These are phyloP conservation scores for Channa striata DNA, from an alignment of 2,797 vertebrate genomes.

Conservation along the genomic window DNA sequence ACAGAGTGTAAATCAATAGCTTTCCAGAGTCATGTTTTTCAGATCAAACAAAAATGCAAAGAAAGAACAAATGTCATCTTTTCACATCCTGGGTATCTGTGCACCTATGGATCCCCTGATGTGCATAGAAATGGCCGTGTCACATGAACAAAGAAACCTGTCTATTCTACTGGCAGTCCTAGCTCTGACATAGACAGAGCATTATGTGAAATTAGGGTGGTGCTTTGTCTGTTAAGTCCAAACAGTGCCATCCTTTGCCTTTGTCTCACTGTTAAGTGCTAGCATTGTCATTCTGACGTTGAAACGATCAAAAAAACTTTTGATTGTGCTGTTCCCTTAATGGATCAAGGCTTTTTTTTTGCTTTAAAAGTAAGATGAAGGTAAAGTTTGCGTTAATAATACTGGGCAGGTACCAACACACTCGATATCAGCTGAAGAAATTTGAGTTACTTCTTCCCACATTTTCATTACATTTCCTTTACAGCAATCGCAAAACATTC, in stretches of 20 bases:
- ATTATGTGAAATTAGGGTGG: conserved; percentile 29
- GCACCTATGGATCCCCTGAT: conserved; percentile 23
- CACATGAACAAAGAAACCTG: conserved; percentile 46
- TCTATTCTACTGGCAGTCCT: conserved; percentile 15
- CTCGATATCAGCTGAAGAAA: too few relatives aligned
- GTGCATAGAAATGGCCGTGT: conserved; percentile 13
- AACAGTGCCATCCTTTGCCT: conserved; percentile 35
- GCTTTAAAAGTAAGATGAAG: conserved; percentile 4
- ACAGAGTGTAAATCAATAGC: neutral
- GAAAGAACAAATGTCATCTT: neutral
- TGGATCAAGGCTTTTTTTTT: conserved; percentile 9
- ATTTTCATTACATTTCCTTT: too few relatives aligned
- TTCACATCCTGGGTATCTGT: neutral
- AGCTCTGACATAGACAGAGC: conserved; percentile 1
- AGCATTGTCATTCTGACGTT: conserved; percentile 16
- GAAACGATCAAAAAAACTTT: conserved; percentile 2
- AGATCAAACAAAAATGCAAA: conserved; percentile 5
- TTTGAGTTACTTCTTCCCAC: too few relatives aligned
- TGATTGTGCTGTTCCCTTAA: neutral
- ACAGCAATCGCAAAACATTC: too few relatives aligned
- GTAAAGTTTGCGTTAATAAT: neutral
- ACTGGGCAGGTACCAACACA: neutral
- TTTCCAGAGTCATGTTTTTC: neutral
- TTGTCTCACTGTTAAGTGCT: conserved; percentile 7
- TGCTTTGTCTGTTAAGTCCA: conserved; percentile 37